These are phyloP conservation scores for Lepidothrix coronata DNA, from an alignment of 2,113 vertebrate species.

Conservation along the genomic window DNA sequence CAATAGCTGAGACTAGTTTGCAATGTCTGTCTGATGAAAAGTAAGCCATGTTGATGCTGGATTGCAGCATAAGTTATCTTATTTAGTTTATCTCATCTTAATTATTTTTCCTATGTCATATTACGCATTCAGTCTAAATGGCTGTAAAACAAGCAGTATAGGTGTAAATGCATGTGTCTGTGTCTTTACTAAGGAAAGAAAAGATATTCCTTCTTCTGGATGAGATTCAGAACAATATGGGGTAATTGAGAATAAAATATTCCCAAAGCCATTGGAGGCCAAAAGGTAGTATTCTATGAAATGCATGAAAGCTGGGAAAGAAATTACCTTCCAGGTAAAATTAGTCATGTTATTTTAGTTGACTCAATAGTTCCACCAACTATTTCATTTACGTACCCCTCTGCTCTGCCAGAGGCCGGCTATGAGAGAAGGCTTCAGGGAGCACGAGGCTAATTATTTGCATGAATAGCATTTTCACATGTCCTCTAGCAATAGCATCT, in stretches of 20 bases:
- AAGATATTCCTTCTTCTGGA: neutral
- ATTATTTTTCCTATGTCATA: neutral
- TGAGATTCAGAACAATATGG: neutral
- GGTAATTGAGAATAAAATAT: neutral
- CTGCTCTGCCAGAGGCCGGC: neutral
- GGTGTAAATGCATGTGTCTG: neutral
- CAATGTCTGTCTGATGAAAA: neutral
- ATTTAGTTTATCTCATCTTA: neutral
- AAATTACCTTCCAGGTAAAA: neutral
- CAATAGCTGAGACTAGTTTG: neutral
- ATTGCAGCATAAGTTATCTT: neutral
- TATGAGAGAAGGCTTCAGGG: neutral
- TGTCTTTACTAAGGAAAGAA: neutral
- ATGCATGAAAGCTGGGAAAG: neutral
- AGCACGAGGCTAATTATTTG: neutral
- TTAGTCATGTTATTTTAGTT: neutral
- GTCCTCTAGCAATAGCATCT: neutral
- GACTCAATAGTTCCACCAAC: neutral
- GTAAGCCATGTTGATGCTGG: neutral
- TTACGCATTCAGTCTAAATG: neutral
- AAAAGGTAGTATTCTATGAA: neutral
- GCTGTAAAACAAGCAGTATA: neutral
- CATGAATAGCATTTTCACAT: neutral
- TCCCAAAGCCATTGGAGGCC: neutral
- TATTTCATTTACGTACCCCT: neutral